These are phyloP conservation scores for Gonatopus flavifemur DNA, from an alignment of 1,140 invertebrate species.

Conservation along the genomic window DNA sequence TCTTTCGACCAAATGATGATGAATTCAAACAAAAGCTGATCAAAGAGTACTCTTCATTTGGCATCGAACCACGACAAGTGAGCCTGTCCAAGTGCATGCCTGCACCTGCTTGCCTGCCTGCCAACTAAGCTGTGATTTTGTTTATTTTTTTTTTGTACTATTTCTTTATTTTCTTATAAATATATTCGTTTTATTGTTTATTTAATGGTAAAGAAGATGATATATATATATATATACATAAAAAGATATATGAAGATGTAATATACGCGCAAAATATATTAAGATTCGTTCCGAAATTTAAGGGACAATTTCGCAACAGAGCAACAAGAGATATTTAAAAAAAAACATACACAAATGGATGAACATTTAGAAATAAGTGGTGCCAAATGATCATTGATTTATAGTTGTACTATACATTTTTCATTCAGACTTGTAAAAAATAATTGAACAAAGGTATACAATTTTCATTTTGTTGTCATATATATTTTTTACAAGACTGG, in stretches of 20 bases:
- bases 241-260: too few species aligned
- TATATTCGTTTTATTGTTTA: constrained; percentile 39
- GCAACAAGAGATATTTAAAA: too few species aligned
- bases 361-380: constrained; percentile 25
- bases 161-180: constrained; percentile 41
- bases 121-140: constrained; percentile 58
- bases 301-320: too few species aligned
- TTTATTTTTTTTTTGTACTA: constrained; percentile 52
- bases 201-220: constrained; percentile 14
- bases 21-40: constrained; percentile 21
- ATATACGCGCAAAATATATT: constrained; percentile 24
- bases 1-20: constrained; percentile 32
- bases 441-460: too few species aligned
- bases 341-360: constrained; percentile 37
- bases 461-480: too few species aligned
- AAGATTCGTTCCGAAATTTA: constrained; percentile 29
- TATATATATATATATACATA: too few species aligned
- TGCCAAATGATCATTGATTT: constrained; percentile 30
- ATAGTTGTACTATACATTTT: too few species aligned
- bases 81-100: constrained; percentile 42
- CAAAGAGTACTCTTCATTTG: constrained; percentile 19
- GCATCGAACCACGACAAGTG: constrained; percentile 33
- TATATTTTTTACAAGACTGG: too few species aligned
- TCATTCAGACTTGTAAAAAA: too few species aligned
- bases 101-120: constrained; percentile 44